Evolutionary conservation across 2,888 invertebrate genomes (phyloP).

Genomic region (Drosophila crucigera): DNA sequence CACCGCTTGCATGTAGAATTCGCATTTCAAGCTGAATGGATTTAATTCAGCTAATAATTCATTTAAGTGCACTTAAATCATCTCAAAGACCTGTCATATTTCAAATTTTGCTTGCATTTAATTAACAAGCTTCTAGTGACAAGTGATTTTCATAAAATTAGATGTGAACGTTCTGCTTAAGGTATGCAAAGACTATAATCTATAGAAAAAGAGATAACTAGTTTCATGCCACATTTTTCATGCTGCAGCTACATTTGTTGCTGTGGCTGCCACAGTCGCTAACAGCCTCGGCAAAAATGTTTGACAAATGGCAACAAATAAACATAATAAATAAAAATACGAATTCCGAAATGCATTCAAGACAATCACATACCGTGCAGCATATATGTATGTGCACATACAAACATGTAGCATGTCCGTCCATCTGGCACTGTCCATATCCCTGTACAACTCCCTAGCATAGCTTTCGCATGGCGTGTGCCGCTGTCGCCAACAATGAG

Average conservation of each 20-base stretch:
- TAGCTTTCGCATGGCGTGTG: conserved; percentile 58
- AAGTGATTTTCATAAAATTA: conserved; percentile 19
- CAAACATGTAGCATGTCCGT: conserved; percentile 4
- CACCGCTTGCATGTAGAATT: no score
- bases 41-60: conserved; percentile 5
- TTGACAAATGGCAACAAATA: conserved; percentile 79
- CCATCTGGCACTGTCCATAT: conserved; percentile 26
- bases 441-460: conserved; percentile 22
- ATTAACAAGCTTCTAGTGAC: not conserved
- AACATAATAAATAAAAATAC: conserved; percentile 75
- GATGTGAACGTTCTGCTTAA: not conserved
- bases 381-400: conserved; percentile 1
- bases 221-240: conserved; percentile 33
- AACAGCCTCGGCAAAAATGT: conserved; percentile 64
- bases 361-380: conserved; percentile 34
- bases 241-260: conserved; percentile 31
- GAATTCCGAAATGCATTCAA: conserved; percentile 65
- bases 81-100: conserved; percentile 1
- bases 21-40: not conserved
- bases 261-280: conserved; percentile 34
- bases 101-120: conserved; percentile 10
- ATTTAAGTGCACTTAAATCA: conserved; percentile 1
- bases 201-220: conserved; percentile 1
- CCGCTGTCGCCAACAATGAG: conserved; percentile 69
- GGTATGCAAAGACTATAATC: conserved; percentile 27